Evolutionary conservation across 1,140 invertebrate species (phyloP).

Genomic region (Trichomalopsis sarcophagae): DNA sequence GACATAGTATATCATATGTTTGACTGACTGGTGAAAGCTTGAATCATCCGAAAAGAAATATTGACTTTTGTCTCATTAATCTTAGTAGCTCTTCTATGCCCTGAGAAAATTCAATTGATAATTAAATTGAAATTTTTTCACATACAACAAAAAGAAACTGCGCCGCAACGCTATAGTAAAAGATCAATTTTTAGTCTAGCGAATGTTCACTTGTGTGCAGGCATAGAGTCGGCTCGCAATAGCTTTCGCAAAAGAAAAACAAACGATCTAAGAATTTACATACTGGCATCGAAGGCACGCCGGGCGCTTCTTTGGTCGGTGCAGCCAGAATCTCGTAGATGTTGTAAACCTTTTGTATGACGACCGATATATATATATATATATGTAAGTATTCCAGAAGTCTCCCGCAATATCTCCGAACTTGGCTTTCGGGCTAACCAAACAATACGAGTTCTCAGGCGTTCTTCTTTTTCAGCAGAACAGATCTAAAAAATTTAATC

Average conservation of each 20-base stretch:
- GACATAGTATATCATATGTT: constrained; percentile 3
- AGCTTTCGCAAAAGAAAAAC: not conserved
- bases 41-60: constrained; percentile 5
- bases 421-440: no score
- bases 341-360: not conserved
- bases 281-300: constrained; percentile 45
- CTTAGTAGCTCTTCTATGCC: not conserved
- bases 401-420: no score
- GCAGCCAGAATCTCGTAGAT: constrained; percentile 20
- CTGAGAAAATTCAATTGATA: not conserved
- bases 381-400: not conserved
- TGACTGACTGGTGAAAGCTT: not conserved
- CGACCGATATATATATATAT: not conserved
- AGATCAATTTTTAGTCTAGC: not conserved
- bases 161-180: not conserved
- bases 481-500: no score
- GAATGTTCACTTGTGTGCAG: not conserved
- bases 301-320: constrained; percentile 1
- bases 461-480: no score
- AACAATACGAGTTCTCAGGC: not conserved
- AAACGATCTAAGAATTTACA: not conserved
- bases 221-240: not conserved
- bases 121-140: not conserved
- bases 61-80: constrained; percentile 40
- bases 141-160: not conserved